A percentile compares a stretch with the other conserved stretches of the same genome.
These are phyloP conservation scores for Campoplex nolae DNA, from an alignment of 2,888 invertebrate genomes.

Conservation along the genomic window DNA sequence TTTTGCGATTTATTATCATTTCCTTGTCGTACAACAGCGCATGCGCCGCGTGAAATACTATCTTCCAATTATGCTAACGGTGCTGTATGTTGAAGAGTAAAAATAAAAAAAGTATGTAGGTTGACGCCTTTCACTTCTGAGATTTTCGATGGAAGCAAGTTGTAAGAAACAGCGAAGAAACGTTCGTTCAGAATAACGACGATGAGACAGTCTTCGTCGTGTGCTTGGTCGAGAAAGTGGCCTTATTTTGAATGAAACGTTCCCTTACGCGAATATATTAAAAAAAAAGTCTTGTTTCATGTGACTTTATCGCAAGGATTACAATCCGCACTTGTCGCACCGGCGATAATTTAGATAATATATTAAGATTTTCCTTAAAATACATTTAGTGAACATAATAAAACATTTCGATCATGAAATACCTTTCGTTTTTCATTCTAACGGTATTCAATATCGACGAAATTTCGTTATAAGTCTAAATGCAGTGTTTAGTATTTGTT, in stretches of 20 bases:
- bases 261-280: not conserved
- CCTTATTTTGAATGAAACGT: slow-evolving; percentile 42
- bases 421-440: not conserved
- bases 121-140: slow-evolving; percentile 63
- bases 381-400: not conserved
- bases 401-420: not conserved
- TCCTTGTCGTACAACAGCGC: not conserved
- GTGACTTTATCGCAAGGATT: not conserved
- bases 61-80: slow-evolving; percentile 13
- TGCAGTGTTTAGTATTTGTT: not conserved
- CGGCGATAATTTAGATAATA: not conserved
- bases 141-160: slow-evolving; percentile 30
- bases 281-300: not conserved
- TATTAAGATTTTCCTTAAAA: not conserved
- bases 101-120: slow-evolving; percentile 37
- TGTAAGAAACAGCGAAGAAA: slow-evolving; percentile 30
- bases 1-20: not conserved
- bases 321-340: not conserved
- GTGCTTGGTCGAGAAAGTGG: slow-evolving; percentile 54
- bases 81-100: slow-evolving; percentile 14
- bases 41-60: slow-evolving; percentile 14
- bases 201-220: slow-evolving; percentile 56
- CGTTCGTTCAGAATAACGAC: slow-evolving; percentile 22
- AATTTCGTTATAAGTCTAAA: not conserved
- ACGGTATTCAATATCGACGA: not conserved